phyloP scores from a whole-genome alignment of 2,888 invertebrate species.

The Epistrophe eligans region DNA sequence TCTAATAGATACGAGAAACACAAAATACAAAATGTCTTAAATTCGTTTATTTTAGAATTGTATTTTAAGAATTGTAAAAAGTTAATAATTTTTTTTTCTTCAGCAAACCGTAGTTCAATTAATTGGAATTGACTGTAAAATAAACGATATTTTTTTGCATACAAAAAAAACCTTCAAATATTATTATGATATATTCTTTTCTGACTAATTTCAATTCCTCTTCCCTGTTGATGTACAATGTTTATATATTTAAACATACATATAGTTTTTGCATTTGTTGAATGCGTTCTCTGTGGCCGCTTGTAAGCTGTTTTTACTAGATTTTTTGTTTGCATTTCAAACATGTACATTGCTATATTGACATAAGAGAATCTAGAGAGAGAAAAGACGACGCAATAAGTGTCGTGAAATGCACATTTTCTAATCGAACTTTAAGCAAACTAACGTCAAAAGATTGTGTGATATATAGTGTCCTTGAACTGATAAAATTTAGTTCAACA shows the following conservation, averaged over 20 bases:
- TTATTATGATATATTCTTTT: slow-evolving; percentile 48
- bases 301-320: slow-evolving; percentile 47
- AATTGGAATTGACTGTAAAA: background rate
- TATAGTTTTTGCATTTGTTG: slow-evolving; percentile 36
- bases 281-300: slow-evolving; percentile 33
- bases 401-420: slow-evolving; percentile 49
- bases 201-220: slow-evolving; percentile 64
- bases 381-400: slow-evolving; percentile 37
- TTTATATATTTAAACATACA: background rate
- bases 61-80: no score
- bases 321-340: slow-evolving; percentile 24
- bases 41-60: no score
- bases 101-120: background rate
- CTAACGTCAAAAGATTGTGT: slow-evolving; percentile 45
- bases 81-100: no score
- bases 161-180: slow-evolving; percentile 65
- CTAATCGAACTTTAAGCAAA: slow-evolving; percentile 7
- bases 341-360: background rate
- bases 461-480: slow-evolving; percentile 58
- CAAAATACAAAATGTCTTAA: no score
- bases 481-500: slow-evolving; percentile 61
- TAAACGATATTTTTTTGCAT: background rate
- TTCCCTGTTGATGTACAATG: slow-evolving; percentile 60
- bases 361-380: background rate
- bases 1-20: no score